Percentiles rank a stretch among this genome's conserved stretches.
Evolutionary conservation across 2,113 vertebrate genomes (phyloP).

Genomic region (Periophthalmodon schlosseri): DNA sequence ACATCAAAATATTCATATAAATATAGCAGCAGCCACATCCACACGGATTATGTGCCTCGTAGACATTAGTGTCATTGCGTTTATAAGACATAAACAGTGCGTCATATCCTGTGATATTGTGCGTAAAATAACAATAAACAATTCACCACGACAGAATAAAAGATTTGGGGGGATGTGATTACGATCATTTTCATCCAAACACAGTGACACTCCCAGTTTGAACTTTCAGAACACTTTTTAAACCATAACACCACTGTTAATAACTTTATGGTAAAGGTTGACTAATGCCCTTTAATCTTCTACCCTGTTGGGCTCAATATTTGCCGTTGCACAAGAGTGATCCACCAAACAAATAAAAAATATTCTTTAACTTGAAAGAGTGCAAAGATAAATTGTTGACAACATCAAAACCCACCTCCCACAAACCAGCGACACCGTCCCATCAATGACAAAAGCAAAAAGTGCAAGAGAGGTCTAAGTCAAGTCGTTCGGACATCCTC

Average conservation of each 20-base stretch:
- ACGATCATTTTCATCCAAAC: neutral
- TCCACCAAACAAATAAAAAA: neutral
- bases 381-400: constrained; percentile 32
- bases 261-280: constrained; percentile 1
- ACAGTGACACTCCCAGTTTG: neutral
- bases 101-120: constrained; percentile 46
- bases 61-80: constrained; percentile 45
- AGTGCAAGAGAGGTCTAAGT: constrained; percentile 13
- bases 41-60: constrained; percentile 55
- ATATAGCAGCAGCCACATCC: constrained; percentile 73
- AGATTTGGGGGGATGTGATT: constrained; percentile 16
- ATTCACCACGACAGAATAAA: constrained; percentile 23
- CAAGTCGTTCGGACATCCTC: constrained; percentile 48
- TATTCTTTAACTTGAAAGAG: constrained; percentile 9
- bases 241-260: neutral
- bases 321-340: neutral
- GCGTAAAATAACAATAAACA: constrained; percentile 39
- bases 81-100: constrained; percentile 49
- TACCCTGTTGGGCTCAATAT: neutral
- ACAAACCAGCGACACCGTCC: constrained; percentile 34
- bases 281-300: neutral
- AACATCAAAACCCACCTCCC: constrained; percentile 43
- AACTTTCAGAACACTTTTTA: neutral
- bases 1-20: constrained; percentile 63
- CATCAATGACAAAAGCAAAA: constrained; percentile 23